These are phyloP conservation scores for Macrosteles quadrilineatus DNA, from an alignment of 1,140 invertebrate genomes.

Conservation along the genomic window DNA sequence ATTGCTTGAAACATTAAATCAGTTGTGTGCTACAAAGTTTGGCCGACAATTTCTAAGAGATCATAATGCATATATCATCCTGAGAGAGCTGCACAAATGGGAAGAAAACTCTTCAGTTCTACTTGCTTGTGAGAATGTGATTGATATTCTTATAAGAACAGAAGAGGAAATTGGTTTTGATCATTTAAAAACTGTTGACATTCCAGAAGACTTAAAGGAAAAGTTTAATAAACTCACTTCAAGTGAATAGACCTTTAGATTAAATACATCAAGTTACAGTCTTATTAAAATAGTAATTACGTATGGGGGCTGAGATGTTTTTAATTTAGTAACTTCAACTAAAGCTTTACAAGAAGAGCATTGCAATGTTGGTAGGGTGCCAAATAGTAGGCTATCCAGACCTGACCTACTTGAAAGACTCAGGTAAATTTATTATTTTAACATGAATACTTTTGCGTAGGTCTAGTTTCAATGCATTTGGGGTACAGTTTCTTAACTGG, in stretches of 20 bases:
- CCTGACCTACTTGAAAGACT: too few relatives aligned
- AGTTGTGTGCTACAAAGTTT: slow-evolving; percentile 70
- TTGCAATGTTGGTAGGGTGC: too few relatives aligned
- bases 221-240: slow-evolving; percentile 64
- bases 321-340: too few relatives aligned
- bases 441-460: too few relatives aligned
- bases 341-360: too few relatives aligned
- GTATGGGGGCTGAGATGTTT: too few relatives aligned
- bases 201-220: slow-evolving; percentile 71
- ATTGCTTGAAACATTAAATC: slow-evolving; percentile 55
- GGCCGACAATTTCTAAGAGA: slow-evolving; percentile 71
- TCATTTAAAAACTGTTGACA: slow-evolving; percentile 72
- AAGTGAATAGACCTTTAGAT: not conserved
- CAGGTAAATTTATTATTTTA: too few relatives aligned
- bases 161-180: slow-evolving; percentile 84
- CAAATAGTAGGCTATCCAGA: too few relatives aligned
- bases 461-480: too few relatives aligned
- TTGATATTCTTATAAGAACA: slow-evolving; percentile 81
- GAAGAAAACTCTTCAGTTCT: slow-evolving; percentile 68
- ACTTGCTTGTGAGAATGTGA: slow-evolving; percentile 80
- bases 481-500: too few relatives aligned
- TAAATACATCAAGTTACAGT: too few relatives aligned
- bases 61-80: slow-evolving; percentile 82
- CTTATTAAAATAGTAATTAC: too few relatives aligned
- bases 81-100: slow-evolving; percentile 89